Base-by-base conservation (phyloP, 2,113 vertebrate genomes). In the Orycteropus afer region DNA sequence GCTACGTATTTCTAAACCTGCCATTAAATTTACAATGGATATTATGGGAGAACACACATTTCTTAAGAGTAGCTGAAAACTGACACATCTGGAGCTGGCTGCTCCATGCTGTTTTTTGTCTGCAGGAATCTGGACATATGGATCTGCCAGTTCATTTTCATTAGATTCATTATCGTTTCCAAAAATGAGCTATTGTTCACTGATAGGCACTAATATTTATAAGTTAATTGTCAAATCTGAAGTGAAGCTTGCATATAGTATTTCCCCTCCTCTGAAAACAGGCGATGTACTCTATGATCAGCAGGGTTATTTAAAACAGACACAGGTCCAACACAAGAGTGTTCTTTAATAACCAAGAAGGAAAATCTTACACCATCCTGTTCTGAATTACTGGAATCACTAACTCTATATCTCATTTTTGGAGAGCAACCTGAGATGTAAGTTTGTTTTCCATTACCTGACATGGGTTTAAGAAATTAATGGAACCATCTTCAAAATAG, bases 361-460 rank as follows among this genome's bases (percentile, higher is more conserved):
- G 34, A 87, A 94, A 86, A 45, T 85, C 22, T 92, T 71, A 63
- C 12, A 89, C 7, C 1, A 61, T 4, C 71, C 4, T 76, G 65
- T 55, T 85, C 73, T 95, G 94, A 74, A 37, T 95, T 78, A 93
- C 67, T 91, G 65, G 15, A 91, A 92, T 94, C 57, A 67, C 42
- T 61, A 90, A 61, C 40, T 61, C 47, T 34, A 13, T 82, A 61
- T 78, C 49, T 96, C 76, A 94, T 61, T 76, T 95, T 95, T 90
- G 90, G 86, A 90, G 89, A 53, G 55, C 1, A 7, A 94, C 57
- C 40, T 0, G 1, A 89, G 42, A 80, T 83, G 29, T 23, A 86
- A 81, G 65, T 86, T 97, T 91, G 74, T 94, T 95, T 97, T 90
- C 65, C 47, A 95, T 87, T 96, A 84, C 86, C 63, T 91, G 76